These are phyloP conservation scores for Rambutsinella grinnellia DNA, from an alignment of 2,888 invertebrate genomes.

Conservation along the genomic window DNA sequence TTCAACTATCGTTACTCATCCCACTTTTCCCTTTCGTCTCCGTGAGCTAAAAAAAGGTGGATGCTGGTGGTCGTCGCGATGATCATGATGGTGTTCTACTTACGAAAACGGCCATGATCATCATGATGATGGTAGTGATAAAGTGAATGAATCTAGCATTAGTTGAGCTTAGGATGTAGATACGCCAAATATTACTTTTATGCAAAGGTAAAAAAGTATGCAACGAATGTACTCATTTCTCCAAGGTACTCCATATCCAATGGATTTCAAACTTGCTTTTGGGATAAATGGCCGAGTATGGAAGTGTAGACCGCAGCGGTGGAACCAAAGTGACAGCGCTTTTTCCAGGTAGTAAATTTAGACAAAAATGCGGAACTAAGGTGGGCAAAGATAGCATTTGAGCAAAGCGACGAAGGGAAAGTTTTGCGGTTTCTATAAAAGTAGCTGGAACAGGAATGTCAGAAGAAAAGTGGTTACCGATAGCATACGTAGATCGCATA, in stretches of 20 bases:
- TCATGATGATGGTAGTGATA: background rate
- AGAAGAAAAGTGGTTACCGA: too few relatives aligned
- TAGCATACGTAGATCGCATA: too few relatives aligned
- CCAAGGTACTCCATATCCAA: too few relatives aligned
- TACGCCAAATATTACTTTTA: too few relatives aligned
- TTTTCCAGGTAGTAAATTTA: background rate
- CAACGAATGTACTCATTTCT: too few relatives aligned
- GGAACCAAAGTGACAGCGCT: background rate
- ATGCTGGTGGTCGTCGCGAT: background rate
- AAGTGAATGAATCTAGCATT: background rate
- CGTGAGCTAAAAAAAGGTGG: background rate
- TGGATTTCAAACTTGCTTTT: background rate
- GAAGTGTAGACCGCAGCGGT: background rate
- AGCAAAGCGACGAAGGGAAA: background rate
- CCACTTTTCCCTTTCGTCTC: background rate
- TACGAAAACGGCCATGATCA: background rate
- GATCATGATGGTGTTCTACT: background rate
- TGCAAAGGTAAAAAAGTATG: background rate
- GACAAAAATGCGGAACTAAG: background rate
- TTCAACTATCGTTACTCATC: constrained; percentile 13
- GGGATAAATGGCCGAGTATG: background rate
- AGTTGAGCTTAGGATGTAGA: background rate
- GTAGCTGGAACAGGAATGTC: background rate
- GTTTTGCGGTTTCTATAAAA: background rate
- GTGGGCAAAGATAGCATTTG: too few relatives aligned